These are phyloP conservation scores for Bufo bufo DNA, from an alignment of 2,113 vertebrate species.

Conservation along the genomic window DNA sequence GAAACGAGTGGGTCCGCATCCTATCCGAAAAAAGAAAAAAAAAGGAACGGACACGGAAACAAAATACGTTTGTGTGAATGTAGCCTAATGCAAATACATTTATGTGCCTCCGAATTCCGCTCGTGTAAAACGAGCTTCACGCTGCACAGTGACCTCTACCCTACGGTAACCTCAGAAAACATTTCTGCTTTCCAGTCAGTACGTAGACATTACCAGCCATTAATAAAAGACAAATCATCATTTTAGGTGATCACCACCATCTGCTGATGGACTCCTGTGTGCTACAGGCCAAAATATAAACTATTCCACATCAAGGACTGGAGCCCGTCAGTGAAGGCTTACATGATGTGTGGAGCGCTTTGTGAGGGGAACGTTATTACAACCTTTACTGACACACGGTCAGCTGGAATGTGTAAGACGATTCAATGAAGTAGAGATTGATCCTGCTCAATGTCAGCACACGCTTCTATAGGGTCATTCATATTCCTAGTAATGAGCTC, in stretches of 20 bases:
- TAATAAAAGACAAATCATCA: neutral
- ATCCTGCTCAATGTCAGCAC: neutral
- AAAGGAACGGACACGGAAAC: too few species aligned
- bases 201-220: neutral
- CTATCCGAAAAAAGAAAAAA: too few species aligned
- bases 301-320: too few species aligned
- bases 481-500: constrained; percentile 11
- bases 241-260: neutral
- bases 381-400: neutral
- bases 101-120: too few species aligned
- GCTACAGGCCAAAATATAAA: neutral
- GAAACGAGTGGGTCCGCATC: too few species aligned
- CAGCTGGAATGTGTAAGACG: neutral
- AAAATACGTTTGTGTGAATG: too few species aligned
- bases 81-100: too few species aligned
- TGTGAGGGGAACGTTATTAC: neutral
- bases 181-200: neutral
- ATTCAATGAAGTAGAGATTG: neutral
- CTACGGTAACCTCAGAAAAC: too few species aligned
- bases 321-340: neutral
- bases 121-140: too few species aligned
- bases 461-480: constrained; percentile 2
- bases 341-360: neutral
- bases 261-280: neutral
- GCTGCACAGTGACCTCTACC: too few species aligned